Conservation (phyloP, 2,888 invertebrate genomes). For the Agrochola lota region DNA sequence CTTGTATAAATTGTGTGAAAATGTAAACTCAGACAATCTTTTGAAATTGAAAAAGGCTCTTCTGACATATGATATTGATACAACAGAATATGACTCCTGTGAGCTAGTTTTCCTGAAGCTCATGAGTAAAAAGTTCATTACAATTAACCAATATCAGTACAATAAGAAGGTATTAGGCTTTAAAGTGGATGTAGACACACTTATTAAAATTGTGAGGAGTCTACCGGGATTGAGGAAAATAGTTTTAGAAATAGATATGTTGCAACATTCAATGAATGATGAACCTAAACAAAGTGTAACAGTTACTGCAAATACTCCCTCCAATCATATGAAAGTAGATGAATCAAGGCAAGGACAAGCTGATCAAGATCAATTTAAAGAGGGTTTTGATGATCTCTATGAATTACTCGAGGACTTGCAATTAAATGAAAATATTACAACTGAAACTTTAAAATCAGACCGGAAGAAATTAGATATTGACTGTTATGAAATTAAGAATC, state of each 20-base stretch:
- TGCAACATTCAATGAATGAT: conserved; percentile 73
- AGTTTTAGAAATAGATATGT: conserved; percentile 73
- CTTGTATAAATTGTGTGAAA: conserved; percentile 84
- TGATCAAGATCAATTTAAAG: conserved; percentile 47
- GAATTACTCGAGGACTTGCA: conserved; percentile 72
- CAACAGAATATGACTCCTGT: conserved; percentile 79
- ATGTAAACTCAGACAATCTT: conserved; percentile 76
- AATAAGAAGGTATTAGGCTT: conserved; percentile 63
- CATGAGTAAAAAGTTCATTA: conserved; percentile 83
- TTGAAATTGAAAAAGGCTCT: conserved; percentile 80
- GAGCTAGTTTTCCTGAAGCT: conserved; percentile 83
- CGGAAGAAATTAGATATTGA: conserved; percentile 69
- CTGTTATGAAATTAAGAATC: conserved; percentile 80
- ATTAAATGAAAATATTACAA: conserved; percentile 64
- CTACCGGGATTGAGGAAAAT: conserved; percentile 74
- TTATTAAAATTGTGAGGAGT: conserved; percentile 79
- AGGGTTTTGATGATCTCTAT: conserved; percentile 74
- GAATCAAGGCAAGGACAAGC: conserved; percentile 48
- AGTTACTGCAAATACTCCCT: conserved; percentile 61
- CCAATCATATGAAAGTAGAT: conserved; percentile 55
- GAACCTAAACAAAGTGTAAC: conserved; percentile 45
- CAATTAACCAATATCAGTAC: conserved; percentile 67
- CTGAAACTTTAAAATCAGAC: conserved; percentile 77
- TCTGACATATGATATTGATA: conserved; percentile 77
- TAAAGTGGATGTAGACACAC: conserved; percentile 73